Base-by-base conservation (phyloP, 2,888 invertebrate species). In the Anoplius nigerrimus region DNA sequence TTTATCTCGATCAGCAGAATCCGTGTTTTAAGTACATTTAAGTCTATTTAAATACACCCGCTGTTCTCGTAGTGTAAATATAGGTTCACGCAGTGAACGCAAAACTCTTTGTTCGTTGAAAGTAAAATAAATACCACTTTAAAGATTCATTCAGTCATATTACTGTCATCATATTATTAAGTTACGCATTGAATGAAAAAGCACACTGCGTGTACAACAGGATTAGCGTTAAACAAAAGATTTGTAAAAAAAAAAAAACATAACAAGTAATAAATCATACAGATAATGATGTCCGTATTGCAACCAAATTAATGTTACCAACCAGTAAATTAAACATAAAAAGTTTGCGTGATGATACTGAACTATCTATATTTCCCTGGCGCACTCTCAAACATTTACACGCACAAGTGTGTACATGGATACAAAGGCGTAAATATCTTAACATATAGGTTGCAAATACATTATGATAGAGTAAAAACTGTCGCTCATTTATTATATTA, bases 1-100 rank as follows among this genome's bases (percentile, higher is more conserved):
- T 89, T 92, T 98, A 83, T 98, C 98, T 56, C 94, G 98, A 85
- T 98, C 98, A 59, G 98, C 97, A 54, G 98, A 98, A 91, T 97
- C 97, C 60, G 96, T 98, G 85, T 97, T 97, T 91, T 96, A 91
- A 91, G 82, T 82, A 78, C 74, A 82, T 79, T 75, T 80, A 80
- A 82, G 78, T 82, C 76, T 83, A 84, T 83, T 84, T 84, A 83
- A 84, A 76, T 82, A 80, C 76, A 71, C 81, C 34, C 77, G 78
- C 82, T 82, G 81, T 84, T 86, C 81, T 83, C 76, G 80, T 85
- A 85, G 84, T 86, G 85, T 86, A 86, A 79, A 86, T 85, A 86
- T 83, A 85, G 81, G 76, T 73, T 80, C 82, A 82, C 79, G 78
- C 80, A 83, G 78, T 54, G 72, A 77, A 73, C 76, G 82, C 79